These are phyloP conservation scores for Morone chrysops DNA, from an alignment of 2,113 vertebrate genomes.

Conservation along the genomic window DNA sequence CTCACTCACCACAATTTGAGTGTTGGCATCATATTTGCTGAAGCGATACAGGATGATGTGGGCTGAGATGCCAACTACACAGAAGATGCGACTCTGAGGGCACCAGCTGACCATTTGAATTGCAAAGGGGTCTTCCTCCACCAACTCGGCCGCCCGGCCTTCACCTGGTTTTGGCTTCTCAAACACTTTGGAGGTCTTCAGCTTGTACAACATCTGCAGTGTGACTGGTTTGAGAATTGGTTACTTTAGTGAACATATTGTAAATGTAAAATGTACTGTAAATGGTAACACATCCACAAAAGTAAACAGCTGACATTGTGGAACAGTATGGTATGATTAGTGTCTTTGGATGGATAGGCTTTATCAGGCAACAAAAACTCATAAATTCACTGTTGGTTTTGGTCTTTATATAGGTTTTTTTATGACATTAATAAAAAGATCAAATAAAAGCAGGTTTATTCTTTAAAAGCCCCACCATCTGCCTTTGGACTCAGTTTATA, in stretches of 20 bases:
- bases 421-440: not conserved
- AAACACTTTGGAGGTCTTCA: slow-evolving; percentile 98
- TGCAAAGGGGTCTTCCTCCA: slow-evolving; percentile 96
- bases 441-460: not conserved
- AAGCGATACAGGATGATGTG: slow-evolving; percentile 96
- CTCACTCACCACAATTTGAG: slow-evolving; percentile 93
- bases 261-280: not conserved
- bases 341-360: not conserved
- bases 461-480: not conserved
- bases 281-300: not conserved
- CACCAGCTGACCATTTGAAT: slow-evolving; percentile 98
- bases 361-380: not conserved
- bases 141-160: slow-evolving; percentile 89
- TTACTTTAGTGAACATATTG: not conserved
- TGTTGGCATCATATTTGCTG: slow-evolving; percentile 94
- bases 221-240: slow-evolving; percentile 86
- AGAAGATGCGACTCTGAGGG: slow-evolving; percentile 95
- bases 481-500: not conserved
- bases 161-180: slow-evolving; percentile 93
- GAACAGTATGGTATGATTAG: not conserved
- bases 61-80: slow-evolving; percentile 94
- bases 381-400: not conserved
- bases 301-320: not conserved
- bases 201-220: slow-evolving; percentile 97
- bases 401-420: not conserved